Conservation (phyloP, 1,140 invertebrate genomes). For the Saccostrea echinata region DNA sequence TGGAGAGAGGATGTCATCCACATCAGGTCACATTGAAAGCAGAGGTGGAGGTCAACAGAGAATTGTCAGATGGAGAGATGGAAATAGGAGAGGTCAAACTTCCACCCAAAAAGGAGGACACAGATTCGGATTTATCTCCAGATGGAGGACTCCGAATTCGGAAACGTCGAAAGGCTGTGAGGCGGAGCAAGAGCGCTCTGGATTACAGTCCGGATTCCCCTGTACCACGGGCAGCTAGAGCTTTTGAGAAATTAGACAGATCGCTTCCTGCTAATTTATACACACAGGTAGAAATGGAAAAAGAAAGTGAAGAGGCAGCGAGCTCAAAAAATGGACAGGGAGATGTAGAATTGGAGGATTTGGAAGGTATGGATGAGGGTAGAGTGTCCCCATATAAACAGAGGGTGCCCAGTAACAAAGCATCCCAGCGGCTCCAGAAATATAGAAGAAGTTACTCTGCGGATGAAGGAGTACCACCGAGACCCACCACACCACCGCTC, state of each 20-base stretch:
- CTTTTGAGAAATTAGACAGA: background rate
- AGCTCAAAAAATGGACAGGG: slow-evolving; percentile 8
- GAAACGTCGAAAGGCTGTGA: slow-evolving; percentile 63
- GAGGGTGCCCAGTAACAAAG: background rate
- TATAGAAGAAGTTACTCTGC: slow-evolving; percentile 50
- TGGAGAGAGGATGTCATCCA: slow-evolving; percentile 36
- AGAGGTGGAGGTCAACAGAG: slow-evolving; percentile 66
- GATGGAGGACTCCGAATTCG: slow-evolving; percentile 58
- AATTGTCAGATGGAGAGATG: slow-evolving; percentile 56
- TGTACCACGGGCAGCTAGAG: too few species aligned
- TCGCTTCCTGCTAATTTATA: slow-evolving; percentile 35
- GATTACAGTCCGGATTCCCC: slow-evolving; percentile 58
- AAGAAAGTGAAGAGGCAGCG: slow-evolving; percentile 24
- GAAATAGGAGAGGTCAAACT: slow-evolving; percentile 49
- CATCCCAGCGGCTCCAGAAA: slow-evolving; percentile 1
- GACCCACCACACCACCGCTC: slow-evolving; percentile 13
- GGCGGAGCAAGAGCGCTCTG: slow-evolving; percentile 76
- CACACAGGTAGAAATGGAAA: slow-evolving; percentile 1
- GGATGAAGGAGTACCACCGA: slow-evolving; percentile 43
- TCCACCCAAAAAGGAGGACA: slow-evolving; percentile 56
- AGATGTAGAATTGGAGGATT: slow-evolving; percentile 32
- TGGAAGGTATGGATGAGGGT: slow-evolving; percentile 43
- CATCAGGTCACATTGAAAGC: slow-evolving; percentile 69
- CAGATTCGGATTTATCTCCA: slow-evolving; percentile 67
- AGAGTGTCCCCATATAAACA: slow-evolving; percentile 14